Percentiles rank a stretch among this genome's conserved stretches.
phyloP scores from a whole-genome alignment of 2,113 vertebrate species.

The Hirundichthys speculiger region DNA sequence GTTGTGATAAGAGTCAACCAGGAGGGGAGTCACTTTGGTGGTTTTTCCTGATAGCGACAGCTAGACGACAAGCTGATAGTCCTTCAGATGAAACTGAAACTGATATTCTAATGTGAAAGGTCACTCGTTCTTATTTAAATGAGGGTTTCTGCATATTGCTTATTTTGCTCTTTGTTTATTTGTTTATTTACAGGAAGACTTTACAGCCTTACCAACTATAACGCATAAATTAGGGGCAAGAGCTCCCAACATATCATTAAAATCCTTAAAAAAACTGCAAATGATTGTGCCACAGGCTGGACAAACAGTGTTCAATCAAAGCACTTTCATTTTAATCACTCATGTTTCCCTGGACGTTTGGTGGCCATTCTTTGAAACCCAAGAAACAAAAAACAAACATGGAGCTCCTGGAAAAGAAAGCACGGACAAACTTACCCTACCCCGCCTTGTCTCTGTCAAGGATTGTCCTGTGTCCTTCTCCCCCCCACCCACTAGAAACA shows the following conservation, averaged over 20 bases:
- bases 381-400: constrained; percentile 82
- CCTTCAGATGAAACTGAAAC: too few species aligned
- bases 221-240: constrained; percentile 62
- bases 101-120: too few species aligned
- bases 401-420: constrained; percentile 71
- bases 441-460: constrained; percentile 55
- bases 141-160: too few species aligned
- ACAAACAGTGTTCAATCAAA: constrained; percentile 78
- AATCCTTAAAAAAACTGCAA: constrained; percentile 65
- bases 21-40: too few species aligned
- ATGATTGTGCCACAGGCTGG: constrained; percentile 78
- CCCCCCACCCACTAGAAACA: too few species aligned
- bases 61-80: too few species aligned
- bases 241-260: constrained; percentile 61
- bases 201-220: constrained; percentile 63
- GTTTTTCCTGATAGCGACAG: too few species aligned
- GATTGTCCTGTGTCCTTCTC: constrained; percentile 4
- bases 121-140: too few species aligned
- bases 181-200: too few species aligned
- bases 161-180: too few species aligned
- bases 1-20: too few species aligned
- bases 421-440: constrained; percentile 55
- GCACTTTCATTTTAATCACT: constrained; percentile 76
- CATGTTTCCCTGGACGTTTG: constrained; percentile 70
- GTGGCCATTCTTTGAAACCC: constrained; percentile 79